Evolutionary conservation across 2,113 vertebrate genomes (phyloP), one percentile per base, ranked within the genome.

Genomic region (Oreochromis tanganicae): DNA sequence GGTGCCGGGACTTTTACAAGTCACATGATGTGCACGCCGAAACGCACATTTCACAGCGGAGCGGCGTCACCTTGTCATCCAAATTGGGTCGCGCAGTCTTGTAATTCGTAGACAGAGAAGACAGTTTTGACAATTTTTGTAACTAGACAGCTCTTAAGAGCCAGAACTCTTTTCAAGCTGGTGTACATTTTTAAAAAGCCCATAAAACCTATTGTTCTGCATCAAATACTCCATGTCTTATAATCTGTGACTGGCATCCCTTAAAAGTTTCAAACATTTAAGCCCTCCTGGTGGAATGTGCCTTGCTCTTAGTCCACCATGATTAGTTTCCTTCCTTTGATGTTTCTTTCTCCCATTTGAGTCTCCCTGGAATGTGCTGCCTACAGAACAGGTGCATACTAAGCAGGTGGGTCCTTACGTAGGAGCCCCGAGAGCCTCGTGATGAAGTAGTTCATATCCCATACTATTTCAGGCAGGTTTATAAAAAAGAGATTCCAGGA

Each of bases 291-390:
- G 66, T 56, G 79, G 68, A 91, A 61, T 59, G 80, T 36, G 85
- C 63, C 75, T 83, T 81, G 73, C 87, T 94, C 71, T 63, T 75
- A 68, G 87, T 93, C 85, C 80, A 56, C 71, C 46, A 36, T 91
- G 87, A 95, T 93, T 91, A 86, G 86, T 87, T 91, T 85, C 43
- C 54, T 88, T 79, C 75, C 93, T 94, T 93, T 95, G 92, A 95
- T 94, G 93, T 19, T 50, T 91, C 80, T 68, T 21, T 84, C 27
- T 32, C 56, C 66, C 56, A 27, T 52, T 63, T 75, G 79, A 88
- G 79, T 89, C 87, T 86, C 88, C 27, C 78, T 43, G 88, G 81
- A 89, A 92, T 59, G 75, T 84, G 87, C 91, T 88, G 88, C 90
- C 93, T 83, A 63, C 87, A 80, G 87, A 95, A 85, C 91, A 93